Evolutionary conservation across 2,888 invertebrate species (phyloP), one percentile per base, ranked within the genome.

Genomic region (Drosophila pegasa): DNA sequence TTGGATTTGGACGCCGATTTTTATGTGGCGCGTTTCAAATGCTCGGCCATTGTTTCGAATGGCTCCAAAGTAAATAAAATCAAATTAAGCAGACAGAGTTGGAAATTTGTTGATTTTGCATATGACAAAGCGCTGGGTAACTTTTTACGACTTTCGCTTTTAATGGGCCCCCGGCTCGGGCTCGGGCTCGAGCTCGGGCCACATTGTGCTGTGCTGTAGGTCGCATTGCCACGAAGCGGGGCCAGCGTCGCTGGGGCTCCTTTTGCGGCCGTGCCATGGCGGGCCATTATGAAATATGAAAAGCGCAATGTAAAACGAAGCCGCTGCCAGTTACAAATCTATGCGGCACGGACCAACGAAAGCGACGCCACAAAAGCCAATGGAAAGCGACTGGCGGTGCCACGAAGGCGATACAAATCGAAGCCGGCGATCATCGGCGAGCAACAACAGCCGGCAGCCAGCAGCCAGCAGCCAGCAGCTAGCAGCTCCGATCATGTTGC

Each of bases 91-190:
- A 61, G 67, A 10, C 56, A 38, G 62, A 52, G 67, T 63, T 66
- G 64, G 50, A 54, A 69, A 64, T 75, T 75, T 82, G 82, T 82
- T 70, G 69, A 69, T 86, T 83, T 80, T 80, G 86, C 83, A 83
- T 86, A 86, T 83, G 86, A 86, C 83, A 79, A 78, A 78, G 72
- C 64, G 75, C 22, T 75, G 54, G 71, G 22, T 71, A 61, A 64
- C 38, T 73, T 83, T 83, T 83, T 78, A 83, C 78, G 83, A 86
- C 83, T 83, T 86, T 83, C 83, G 83, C 78, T 83, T 86, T 81
- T 83, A 72, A 76, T 78, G 78, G 76, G 64, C 68, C 63, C 62
- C 57, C 66, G n/a, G n/a, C n/a, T 8, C 8, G 29, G 8, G 8
- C 29, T 8, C 29, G 43, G n/a, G 25, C 43, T 7, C 25, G 43